A percentile compares a stretch with the other conserved stretches of the same genome.
These are phyloP conservation scores for Temnothorax longispinosus DNA, from an alignment of 1,140 invertebrate genomes.

Conservation along the genomic window DNA sequence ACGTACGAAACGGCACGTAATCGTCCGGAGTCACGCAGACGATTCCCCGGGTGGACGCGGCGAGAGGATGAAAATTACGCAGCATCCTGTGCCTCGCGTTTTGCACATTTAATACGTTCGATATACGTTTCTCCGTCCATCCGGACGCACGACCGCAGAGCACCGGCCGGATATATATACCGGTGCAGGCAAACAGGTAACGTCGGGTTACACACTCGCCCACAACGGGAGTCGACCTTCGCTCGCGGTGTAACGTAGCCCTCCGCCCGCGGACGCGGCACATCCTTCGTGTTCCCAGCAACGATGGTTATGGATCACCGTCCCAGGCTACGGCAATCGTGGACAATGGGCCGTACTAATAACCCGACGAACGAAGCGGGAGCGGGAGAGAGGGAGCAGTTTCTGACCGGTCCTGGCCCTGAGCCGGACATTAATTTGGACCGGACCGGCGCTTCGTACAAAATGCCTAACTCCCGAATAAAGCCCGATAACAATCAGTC, in stretches of 20 bases:
- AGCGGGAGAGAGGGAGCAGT: neutral
- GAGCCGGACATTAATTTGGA: constrained; percentile 59
- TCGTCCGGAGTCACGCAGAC: constrained; percentile 42
- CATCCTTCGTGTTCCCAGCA: constrained; percentile 74
- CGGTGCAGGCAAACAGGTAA: constrained; percentile 30
- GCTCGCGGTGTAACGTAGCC: constrained; percentile 55
- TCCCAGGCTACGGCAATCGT: constrained; percentile 45
- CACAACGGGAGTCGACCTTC: constrained; percentile 67
- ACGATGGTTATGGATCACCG: constrained; percentile 72
- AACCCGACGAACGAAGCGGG: constrained; percentile 55
- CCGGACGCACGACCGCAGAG: constrained; percentile 65
- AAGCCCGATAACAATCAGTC: constrained; percentile 48
- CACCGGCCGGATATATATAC: constrained; percentile 13
- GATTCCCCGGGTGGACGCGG: neutral
- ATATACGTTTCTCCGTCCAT: constrained; percentile 39
- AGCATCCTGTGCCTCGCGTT: constrained; percentile 40
- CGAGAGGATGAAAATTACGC: constrained; percentile 26
- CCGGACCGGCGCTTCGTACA: neutral
- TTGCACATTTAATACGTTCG: constrained; percentile 36
- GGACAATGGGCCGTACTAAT: constrained; percentile 67
- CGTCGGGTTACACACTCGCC: constrained; percentile 54
- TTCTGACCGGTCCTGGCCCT: neutral
- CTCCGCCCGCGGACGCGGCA: constrained; percentile 43
- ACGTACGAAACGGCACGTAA: constrained; percentile 31
- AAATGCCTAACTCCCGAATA: neutral